phyloP scores from a whole-genome alignment of 1,140 invertebrate species.

The Drosophila nigromelanica region DNA sequence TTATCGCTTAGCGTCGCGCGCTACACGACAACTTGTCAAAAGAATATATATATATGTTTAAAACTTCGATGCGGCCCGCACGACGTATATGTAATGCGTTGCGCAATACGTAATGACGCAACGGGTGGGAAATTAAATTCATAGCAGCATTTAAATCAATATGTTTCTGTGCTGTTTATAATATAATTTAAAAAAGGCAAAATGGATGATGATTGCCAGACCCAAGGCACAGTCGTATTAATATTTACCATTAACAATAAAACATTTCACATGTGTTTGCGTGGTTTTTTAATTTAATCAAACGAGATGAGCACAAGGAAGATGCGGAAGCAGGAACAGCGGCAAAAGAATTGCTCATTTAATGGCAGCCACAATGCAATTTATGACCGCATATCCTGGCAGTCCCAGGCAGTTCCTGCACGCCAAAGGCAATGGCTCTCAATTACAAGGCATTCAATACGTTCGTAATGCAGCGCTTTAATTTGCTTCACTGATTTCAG shows the following conservation, averaged over 20 bases:
- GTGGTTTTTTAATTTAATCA: constrained; percentile 53
- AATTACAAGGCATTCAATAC: constrained; percentile 35
- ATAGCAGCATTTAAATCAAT: constrained; percentile 64
- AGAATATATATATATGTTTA: constrained; percentile 28
- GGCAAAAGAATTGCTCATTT: constrained; percentile 47
- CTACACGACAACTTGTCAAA: constrained; percentile 52
- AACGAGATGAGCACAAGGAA: constrained; percentile 7
- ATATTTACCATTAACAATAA: constrained; percentile 37
- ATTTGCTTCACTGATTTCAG: constrained; percentile 24
- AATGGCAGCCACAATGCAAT: constrained; percentile 64
- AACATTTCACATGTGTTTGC: constrained; percentile 57
- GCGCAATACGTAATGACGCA: constrained; percentile 23
- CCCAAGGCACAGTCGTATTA: constrained; percentile 18
- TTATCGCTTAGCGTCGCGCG: constrained; percentile 45
- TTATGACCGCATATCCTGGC: constrained; percentile 49
- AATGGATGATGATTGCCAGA: constrained; percentile 11
- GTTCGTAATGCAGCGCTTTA: constrained; percentile 26
- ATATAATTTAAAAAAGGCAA: constrained; percentile 47
- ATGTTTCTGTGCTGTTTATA: constrained; percentile 21
- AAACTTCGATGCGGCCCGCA: constrained; percentile 35
- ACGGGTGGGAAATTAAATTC: constrained; percentile 47
- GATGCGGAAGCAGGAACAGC: background rate
- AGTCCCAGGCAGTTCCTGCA: background rate
- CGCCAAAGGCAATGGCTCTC: constrained; percentile 11
- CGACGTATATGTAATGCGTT: constrained; percentile 32